phyloP scores from a whole-genome alignment of 2,113 vertebrate species.

The Geothlypis trichas region DNA sequence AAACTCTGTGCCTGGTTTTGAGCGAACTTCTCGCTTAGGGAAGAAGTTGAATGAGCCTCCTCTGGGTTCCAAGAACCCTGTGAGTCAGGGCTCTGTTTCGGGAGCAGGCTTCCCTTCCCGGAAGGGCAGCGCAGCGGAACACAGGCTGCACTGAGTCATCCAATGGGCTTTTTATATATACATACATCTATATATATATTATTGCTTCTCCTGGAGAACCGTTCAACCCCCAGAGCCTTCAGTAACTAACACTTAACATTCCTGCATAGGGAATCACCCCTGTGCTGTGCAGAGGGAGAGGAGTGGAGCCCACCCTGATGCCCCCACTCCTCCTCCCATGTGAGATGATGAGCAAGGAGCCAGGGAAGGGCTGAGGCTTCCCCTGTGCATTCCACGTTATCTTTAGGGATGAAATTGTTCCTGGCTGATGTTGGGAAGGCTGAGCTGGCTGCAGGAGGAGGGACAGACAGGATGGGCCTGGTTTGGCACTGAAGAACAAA shows the following conservation, averaged over 20 bases:
- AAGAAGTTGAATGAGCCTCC: neutral
- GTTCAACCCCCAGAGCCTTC: neutral
- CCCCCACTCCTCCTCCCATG: neutral
- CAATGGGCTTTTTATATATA: neutral
- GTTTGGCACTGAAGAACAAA: neutral
- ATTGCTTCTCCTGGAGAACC: neutral
- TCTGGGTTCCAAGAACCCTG: conserved; percentile 17
- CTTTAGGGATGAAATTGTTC: neutral
- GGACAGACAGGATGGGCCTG: neutral
- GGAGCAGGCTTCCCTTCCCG: conserved; percentile 34
- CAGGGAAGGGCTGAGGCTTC: neutral
- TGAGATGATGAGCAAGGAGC: neutral
- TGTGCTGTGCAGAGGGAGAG: neutral
- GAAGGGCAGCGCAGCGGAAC: neutral
- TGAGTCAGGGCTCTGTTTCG: conserved; percentile 42
- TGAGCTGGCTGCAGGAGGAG: neutral
- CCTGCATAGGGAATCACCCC: neutral
- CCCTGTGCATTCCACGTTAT: neutral
- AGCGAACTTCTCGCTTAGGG: neutral
- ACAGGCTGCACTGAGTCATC: neutral
- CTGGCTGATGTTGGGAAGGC: neutral
- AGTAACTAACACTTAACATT: neutral
- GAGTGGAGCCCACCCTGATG: neutral
- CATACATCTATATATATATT: neutral
- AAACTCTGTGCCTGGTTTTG: neutral